Conservation (phyloP, 2,113 vertebrate genomes). For the human (Homo sapiens) region DNA sequence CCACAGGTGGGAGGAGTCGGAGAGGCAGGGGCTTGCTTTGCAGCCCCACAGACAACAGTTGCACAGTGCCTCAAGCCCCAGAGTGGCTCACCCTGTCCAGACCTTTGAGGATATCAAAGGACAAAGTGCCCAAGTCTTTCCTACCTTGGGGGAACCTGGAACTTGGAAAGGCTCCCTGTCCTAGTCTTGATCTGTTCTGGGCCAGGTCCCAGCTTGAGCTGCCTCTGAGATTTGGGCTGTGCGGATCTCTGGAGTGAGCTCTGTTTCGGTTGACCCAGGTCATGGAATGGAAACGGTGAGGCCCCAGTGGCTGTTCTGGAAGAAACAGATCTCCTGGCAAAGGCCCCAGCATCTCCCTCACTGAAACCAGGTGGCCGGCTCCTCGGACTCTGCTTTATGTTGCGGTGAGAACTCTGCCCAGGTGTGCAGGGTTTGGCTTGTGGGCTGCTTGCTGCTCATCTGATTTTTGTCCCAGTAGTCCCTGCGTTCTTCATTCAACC, state of each 20-base stretch:
- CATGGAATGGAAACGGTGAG: background rate
- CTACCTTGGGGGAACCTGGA: background rate
- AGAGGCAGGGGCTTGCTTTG: background rate
- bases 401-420: background rate
- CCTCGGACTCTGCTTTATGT: background rate
- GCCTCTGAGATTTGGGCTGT: background rate
- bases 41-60: background rate
- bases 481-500: background rate
- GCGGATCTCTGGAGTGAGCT: background rate
- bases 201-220: background rate
- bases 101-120: background rate
- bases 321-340: conserved; percentile 21
- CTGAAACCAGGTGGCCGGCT: background rate
- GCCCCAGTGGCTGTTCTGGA: background rate
- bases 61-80: background rate
- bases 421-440: background rate
- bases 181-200: background rate
- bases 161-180: background rate
- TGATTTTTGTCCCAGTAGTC: background rate
- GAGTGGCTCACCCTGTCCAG: background rate
- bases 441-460: background rate
- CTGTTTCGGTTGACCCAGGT: background rate
- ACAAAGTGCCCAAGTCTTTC: background rate
- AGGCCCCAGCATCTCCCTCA: background rate
- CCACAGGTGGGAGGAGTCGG: background rate